phyloP scores from a whole-genome alignment of 2,888 invertebrate genomes.

The Eustalomyia histrio region DNA sequence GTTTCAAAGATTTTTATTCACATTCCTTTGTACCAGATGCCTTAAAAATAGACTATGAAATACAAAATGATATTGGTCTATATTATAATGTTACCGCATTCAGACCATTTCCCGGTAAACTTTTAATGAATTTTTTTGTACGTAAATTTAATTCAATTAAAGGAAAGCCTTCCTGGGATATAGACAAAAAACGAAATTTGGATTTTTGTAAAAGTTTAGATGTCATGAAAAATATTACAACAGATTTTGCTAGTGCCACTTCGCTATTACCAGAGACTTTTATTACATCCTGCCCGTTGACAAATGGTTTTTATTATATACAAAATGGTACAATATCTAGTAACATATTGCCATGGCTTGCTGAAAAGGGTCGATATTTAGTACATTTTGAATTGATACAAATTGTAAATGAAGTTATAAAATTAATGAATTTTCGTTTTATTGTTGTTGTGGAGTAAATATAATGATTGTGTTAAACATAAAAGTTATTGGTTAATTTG shows the following conservation, averaged over 20 bases:
- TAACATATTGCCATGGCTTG: slow-evolving; percentile 61
- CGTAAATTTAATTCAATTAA: slow-evolving; percentile 66
- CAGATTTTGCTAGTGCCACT: slow-evolving; percentile 37
- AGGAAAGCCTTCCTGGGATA: slow-evolving; percentile 54
- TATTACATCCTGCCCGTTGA: slow-evolving; percentile 71
- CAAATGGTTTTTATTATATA: slow-evolving; percentile 72
- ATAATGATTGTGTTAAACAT: too few relatives aligned
- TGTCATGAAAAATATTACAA: slow-evolving; percentile 68
- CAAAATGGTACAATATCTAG: slow-evolving; percentile 55
- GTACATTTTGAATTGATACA: slow-evolving; percentile 71
- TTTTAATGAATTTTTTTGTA: slow-evolving; percentile 71
- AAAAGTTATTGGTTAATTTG: too few relatives aligned
- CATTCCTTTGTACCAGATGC: slow-evolving; percentile 73
- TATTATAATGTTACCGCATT: slow-evolving; percentile 70
- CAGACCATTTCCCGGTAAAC: slow-evolving; percentile 71
- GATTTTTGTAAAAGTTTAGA: slow-evolving; percentile 73
- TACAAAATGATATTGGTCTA: slow-evolving; percentile 62
- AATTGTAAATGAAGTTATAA: slow-evolving; percentile 72
- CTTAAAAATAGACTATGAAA: slow-evolving; percentile 65
- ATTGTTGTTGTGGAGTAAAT: slow-evolving; percentile 9
- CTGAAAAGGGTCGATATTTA: slow-evolving; percentile 70
- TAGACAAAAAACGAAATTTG: slow-evolving; percentile 69
- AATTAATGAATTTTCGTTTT: slow-evolving; percentile 66
- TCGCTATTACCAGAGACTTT: slow-evolving; percentile 69
- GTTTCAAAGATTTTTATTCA: slow-evolving; percentile 69